Evolutionary conservation across 2,797 vertebrate genomes (phyloP), one percentile per base, ranked within the genome.

Genomic region (Fistularia commersonii): DNA sequence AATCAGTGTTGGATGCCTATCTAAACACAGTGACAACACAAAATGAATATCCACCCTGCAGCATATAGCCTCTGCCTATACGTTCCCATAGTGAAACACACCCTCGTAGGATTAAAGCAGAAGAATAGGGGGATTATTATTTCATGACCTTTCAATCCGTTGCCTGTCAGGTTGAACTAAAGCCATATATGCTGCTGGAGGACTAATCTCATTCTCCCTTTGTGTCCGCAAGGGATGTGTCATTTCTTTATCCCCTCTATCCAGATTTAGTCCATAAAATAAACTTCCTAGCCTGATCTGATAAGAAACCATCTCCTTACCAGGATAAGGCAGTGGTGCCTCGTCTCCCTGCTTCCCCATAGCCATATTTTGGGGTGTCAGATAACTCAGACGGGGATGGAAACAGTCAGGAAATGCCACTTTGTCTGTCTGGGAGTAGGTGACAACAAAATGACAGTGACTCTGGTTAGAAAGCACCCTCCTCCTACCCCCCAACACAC

Each of bases 111-210:
- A 87, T 87, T 87, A 87, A 77, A 83, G 79, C 54, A 44, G 80
- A 84, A 88, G 82, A 88, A 88, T 79, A 83, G 84, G 67, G 77
- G 87, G 87, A 88, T 88, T 87, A 88, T 87, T 86, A 86, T 88
- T 88, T 87, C 83, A 87, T 88, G 87, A 88, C 87, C 87, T 88
- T 87, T 88, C 84, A 88, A 88, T 87, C 87, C 77, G 69, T 83
- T 87, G 84, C 80, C 87, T 88, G 85, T 87, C 87, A 87, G 85
- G 82, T 86, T 87, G 83, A 87, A 87, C 87, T 87, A 87, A 88
- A 88, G 87, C 84, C 84, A 87, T 84, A 87, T 87, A 85, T 87
- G 85, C 83, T 87, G 86, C 83, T 83, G 78, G 79, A 88, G 85
- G 77, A 85, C 85, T 88, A 87, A 88, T 88, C 87, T 88, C 79